Conservation (phyloP, 2,888 invertebrate genomes). For the Brachyptera putata region DNA sequence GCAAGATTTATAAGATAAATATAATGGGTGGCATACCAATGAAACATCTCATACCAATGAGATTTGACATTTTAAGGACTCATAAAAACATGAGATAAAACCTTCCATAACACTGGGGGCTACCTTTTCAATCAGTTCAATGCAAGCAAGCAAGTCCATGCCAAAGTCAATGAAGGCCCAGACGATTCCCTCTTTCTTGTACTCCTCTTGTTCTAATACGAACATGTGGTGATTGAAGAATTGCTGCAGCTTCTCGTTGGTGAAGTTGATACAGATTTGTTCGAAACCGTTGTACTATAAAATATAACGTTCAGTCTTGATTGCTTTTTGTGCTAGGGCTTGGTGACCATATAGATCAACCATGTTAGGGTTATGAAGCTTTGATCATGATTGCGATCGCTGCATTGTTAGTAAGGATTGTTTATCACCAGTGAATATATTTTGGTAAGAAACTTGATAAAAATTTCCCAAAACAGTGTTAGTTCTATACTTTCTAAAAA, state of each 20-base stretch:
- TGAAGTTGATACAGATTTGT: slow-evolving; percentile 99
- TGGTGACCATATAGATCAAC: no score
- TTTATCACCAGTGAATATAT: not conserved
- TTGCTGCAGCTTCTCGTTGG: slow-evolving; percentile 98
- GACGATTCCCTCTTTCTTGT: slow-evolving; percentile 93
- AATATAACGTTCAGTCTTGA: slow-evolving; percentile 5
- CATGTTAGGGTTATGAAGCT: no score
- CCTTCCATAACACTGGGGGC: no score
- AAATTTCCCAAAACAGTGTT: not conserved
- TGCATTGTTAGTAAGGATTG: no score
- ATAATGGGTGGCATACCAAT: no score
- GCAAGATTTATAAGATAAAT: no score
- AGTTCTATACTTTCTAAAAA: not conserved
- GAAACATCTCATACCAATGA: not conserved
- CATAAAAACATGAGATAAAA: no score
- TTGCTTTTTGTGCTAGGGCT: slow-evolving; percentile 4
- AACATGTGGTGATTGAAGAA: slow-evolving; percentile 99
- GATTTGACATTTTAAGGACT: not conserved
- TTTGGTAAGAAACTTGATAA: not conserved
- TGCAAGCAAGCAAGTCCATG: slow-evolving; percentile 97
- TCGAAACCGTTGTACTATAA: slow-evolving; percentile 94
- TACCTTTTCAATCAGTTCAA: slow-evolving; percentile 98
- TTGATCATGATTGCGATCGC: no score
- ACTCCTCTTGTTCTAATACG: slow-evolving; percentile 98
- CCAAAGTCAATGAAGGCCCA: slow-evolving; percentile 99